These are phyloP conservation scores for Tenthredo livida DNA, from an alignment of 2,888 invertebrate species.

Conservation along the genomic window DNA sequence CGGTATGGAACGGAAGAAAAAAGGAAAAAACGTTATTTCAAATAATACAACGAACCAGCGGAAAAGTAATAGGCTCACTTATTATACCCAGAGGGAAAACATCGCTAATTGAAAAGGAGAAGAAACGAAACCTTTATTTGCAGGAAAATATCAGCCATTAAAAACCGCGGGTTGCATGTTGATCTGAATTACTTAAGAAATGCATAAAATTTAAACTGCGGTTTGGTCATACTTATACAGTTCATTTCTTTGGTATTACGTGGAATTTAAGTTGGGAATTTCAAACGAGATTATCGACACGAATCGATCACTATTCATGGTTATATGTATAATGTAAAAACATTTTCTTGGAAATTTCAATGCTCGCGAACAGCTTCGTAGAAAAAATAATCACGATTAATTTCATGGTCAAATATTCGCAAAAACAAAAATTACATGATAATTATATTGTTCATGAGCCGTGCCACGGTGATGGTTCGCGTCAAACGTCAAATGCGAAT, in stretches of 20 bases:
- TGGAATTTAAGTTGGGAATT: background rate
- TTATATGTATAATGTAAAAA: background rate
- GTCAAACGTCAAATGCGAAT: background rate
- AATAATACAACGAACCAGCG: slow-evolving; percentile 10
- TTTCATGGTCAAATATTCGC: background rate
- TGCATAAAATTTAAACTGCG: background rate
- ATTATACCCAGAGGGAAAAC: background rate
- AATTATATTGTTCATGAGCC: background rate
- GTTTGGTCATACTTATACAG: background rate
- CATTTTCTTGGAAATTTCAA: background rate
- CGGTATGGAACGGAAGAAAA: background rate
- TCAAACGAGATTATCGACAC: background rate
- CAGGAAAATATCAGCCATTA: background rate
- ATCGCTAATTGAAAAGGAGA: background rate
- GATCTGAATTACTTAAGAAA: background rate
- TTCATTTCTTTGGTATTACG: background rate
- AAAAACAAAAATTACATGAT: background rate
- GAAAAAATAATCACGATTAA: background rate
- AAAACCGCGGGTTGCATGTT: background rate
- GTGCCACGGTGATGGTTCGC: background rate
- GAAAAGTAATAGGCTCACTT: background rate
- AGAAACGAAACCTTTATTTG: background rate
- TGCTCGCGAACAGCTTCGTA: background rate
- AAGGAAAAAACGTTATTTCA: background rate
- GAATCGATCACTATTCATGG: background rate